These are phyloP conservation scores for Cantharis rufa DNA, from an alignment of 2,888 invertebrate genomes.

Conservation along the genomic window DNA sequence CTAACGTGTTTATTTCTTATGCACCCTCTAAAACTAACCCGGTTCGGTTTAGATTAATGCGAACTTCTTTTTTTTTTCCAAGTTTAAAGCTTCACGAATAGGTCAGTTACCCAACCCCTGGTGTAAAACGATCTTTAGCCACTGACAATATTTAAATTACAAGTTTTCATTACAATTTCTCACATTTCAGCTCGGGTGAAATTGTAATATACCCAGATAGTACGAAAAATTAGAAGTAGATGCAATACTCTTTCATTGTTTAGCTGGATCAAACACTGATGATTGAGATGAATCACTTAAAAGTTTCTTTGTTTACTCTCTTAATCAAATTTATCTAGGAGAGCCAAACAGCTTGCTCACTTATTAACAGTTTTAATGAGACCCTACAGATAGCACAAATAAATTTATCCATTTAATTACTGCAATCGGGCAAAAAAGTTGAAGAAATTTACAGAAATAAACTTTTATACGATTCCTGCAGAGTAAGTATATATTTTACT, in stretches of 20 bases:
- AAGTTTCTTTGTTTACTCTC: neutral
- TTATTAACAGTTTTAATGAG: neutral
- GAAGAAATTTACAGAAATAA: neutral
- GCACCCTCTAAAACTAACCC: conserved; percentile 15
- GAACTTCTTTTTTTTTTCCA: neutral
- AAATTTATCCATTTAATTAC: neutral
- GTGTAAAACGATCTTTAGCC: conserved; percentile 10
- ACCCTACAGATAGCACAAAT: neutral
- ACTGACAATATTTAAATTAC: neutral
- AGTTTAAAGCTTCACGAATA: neutral
- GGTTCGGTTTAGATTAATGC: conserved; percentile 1
- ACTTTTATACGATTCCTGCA: too few relatives aligned
- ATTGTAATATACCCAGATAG: neutral
- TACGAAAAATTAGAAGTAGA: neutral
- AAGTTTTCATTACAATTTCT: conserved; percentile 1
- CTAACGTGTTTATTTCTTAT: conserved; percentile 8
- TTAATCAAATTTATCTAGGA: neutral
- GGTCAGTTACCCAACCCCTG: conserved; percentile 11
- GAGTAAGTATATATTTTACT: too few relatives aligned
- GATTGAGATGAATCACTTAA: neutral
- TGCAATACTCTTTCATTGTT: neutral
- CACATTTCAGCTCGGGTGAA: neutral
- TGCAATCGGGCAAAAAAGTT: neutral
- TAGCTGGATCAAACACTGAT: neutral
- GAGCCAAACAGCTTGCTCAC: neutral